These are phyloP conservation scores for Neotoma lepida DNA, from an alignment of 2,113 vertebrate species.

Conservation along the genomic window DNA sequence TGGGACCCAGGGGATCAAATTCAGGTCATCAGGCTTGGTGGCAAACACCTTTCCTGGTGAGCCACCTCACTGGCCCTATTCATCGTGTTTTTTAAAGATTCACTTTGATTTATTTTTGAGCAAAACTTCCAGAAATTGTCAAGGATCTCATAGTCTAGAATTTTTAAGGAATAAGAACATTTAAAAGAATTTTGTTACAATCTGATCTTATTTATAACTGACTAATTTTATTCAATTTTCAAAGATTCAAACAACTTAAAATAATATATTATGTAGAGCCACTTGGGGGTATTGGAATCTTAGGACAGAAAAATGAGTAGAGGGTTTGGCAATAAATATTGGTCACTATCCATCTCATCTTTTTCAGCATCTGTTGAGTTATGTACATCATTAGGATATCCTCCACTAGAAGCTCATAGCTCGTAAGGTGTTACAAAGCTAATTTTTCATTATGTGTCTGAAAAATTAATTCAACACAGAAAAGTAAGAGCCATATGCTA, in stretches of 20 bases:
- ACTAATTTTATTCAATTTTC: not conserved
- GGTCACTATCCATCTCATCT: not conserved
- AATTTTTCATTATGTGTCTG: conserved; percentile 51
- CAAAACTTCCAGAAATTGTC: not conserved
- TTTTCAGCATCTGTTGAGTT: conserved; percentile 7
- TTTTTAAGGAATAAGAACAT: conserved; percentile 27
- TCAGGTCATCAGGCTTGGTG: not conserved
- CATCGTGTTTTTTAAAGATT: not conserved
- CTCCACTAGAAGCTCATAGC: not conserved
- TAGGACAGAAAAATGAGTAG: not conserved
- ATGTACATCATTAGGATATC: not conserved
- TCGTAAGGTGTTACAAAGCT: conserved; percentile 27
- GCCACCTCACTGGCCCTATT: not conserved
- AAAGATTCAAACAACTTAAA: conserved; percentile 30
- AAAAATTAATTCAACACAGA: conserved; percentile 44
- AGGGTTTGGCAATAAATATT: not conserved
- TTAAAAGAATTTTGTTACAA: not conserved
- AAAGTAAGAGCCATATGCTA: conserved; percentile 53
- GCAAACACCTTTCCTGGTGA: not conserved
- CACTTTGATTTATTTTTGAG: conserved; percentile 14
- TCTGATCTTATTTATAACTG: not conserved
- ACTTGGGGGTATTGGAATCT: not conserved
- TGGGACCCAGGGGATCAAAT: not conserved
- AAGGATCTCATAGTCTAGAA: not conserved
- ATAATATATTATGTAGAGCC: not conserved